phyloP scores from a whole-genome alignment of 2,113 vertebrate genomes.

The Struthio camelus region DNA sequence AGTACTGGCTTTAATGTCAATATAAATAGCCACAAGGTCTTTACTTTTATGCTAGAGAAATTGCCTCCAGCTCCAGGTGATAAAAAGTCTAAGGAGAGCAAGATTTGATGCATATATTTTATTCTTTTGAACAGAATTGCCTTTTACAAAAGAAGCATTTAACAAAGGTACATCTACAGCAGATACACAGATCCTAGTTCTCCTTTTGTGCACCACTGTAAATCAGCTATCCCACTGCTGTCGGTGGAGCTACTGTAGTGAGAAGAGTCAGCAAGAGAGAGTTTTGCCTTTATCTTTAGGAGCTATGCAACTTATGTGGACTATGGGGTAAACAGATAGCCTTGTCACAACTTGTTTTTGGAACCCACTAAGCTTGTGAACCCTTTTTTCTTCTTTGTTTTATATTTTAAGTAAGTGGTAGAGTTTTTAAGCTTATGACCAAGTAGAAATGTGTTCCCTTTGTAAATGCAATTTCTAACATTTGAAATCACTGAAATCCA shows the following conservation, averaged over 20 bases:
- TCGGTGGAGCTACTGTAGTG: not conserved
- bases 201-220: not conserved
- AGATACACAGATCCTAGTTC: not conserved
- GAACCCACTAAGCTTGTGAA: not conserved
- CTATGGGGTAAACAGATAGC: not conserved
- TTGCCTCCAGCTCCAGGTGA: not conserved
- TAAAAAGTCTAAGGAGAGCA: not conserved
- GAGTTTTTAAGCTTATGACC: not conserved
- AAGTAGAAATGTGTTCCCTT: not conserved
- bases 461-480: not conserved
- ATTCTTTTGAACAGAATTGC: not conserved
- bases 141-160: not conserved
- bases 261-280: not conserved
- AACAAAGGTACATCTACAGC: not conserved
- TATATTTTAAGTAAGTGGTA: not conserved
- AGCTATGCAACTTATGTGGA: not conserved
- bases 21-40: not conserved
- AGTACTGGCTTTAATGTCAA: not conserved
- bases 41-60: not conserved
- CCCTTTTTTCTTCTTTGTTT: not conserved
- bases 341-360: not conserved
- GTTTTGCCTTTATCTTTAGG: not conserved
- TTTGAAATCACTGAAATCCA: not conserved
- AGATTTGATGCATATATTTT: not conserved
- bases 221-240: not conserved